Evolutionary conservation across 1,140 invertebrate species (phyloP).

Genomic region (Nebria ingens): DNA sequence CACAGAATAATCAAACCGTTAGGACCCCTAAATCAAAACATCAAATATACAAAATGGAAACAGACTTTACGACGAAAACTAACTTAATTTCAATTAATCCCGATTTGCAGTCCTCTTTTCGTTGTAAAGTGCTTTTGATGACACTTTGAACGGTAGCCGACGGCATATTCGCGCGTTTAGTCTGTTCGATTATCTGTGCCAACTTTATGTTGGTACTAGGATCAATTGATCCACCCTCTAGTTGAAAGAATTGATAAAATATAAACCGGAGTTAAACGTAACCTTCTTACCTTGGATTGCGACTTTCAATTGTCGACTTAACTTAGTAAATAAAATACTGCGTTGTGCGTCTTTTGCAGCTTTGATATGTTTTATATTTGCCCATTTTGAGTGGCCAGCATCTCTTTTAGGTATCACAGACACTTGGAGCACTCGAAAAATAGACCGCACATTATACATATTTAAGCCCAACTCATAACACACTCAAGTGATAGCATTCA

Average conservation of each 20-base stretch:
- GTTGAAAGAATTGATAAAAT: no score
- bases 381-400: conserved; percentile 65
- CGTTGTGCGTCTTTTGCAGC: conserved; percentile 47
- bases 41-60: background rate
- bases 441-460: no score
- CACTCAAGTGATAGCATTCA: no score
- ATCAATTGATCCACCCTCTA: conserved; percentile 43
- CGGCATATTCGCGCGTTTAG: conserved; percentile 49
- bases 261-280: conserved; percentile 13
- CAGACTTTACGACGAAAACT: conserved; percentile 7
- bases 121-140: conserved; percentile 39
- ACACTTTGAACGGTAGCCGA: conserved; percentile 43
- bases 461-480: no score
- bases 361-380: conserved; percentile 59
- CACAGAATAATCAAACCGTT: conserved; percentile 34
- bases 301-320: conserved; percentile 41
- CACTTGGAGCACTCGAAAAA: no score
- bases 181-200: conserved; percentile 44
- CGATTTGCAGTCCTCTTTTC: conserved; percentile 28
- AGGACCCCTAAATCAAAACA: conserved; percentile 33
- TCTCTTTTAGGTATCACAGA: conserved; percentile 26
- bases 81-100: conserved; percentile 35
- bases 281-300: conserved; percentile 40
- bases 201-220: conserved; percentile 45
- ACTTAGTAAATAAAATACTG: conserved; percentile 33